Evolutionary conservation across 2,888 invertebrate species (phyloP).

Genomic region (Dilophus febrilis): DNA sequence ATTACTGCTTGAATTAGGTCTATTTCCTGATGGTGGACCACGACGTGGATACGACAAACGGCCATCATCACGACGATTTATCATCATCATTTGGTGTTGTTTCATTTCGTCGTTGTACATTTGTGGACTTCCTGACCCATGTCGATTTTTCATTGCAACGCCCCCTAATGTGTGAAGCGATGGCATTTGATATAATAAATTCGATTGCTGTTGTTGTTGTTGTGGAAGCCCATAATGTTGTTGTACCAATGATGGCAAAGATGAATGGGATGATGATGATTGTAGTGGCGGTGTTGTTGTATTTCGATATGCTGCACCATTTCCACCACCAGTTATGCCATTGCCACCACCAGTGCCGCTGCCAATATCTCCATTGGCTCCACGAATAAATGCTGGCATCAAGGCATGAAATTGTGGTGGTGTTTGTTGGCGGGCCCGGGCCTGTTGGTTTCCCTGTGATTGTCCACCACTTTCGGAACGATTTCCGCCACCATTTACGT

Average conservation of each 20-base stretch:
- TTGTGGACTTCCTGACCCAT: not conserved
- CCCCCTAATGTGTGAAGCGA: not conserved
- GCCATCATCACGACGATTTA: constrained; percentile 2
- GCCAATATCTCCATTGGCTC: constrained; percentile 12
- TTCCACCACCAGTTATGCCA: not conserved
- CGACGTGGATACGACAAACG: constrained; percentile 1
- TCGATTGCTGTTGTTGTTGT: not conserved
- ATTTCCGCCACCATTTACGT: constrained; percentile 32
- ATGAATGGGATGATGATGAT: constrained; percentile 9
- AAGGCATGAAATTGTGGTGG: constrained; percentile 54
- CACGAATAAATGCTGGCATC: constrained; percentile 56
- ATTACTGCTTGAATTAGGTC: too few relatives aligned
- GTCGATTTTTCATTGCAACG: too few relatives aligned
- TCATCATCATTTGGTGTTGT: constrained; percentile 2
- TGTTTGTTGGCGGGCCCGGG: constrained; percentile 36
- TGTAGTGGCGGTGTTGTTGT: constrained; percentile 9
- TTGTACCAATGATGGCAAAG: not conserved
- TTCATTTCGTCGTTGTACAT: not conserved
- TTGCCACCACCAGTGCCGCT: constrained; percentile 12
- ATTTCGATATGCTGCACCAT: not conserved
- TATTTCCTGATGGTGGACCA: constrained; percentile 14
- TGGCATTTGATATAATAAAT: not conserved
- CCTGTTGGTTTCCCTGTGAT: constrained; percentile 21
- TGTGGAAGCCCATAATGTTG: constrained; percentile 1
- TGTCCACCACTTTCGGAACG: constrained; percentile 12